Conservation (phyloP, 1,140 invertebrate species). For the Drosophila jambulina region DNA sequence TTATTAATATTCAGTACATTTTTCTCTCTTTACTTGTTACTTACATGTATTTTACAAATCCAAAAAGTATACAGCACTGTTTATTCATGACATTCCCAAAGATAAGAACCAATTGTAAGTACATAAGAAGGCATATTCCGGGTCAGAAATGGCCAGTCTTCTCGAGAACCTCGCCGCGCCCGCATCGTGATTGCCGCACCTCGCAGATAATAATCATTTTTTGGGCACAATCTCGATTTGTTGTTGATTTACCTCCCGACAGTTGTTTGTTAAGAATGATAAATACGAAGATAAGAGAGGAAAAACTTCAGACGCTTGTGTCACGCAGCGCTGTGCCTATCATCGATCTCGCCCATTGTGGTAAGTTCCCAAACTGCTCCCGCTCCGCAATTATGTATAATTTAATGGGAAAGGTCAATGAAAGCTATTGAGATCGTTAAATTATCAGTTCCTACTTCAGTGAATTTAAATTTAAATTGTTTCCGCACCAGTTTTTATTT, state of each 20-base stretch:
- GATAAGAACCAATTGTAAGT: not conserved
- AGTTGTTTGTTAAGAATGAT: slow-evolving; percentile 62
- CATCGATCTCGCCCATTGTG: slow-evolving; percentile 90
- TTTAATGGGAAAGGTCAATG: not conserved
- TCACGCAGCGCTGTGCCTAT: slow-evolving; percentile 90
- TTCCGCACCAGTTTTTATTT: not conserved
- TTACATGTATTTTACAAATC: not conserved
- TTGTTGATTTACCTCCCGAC: slow-evolving; percentile 20
- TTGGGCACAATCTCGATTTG: slow-evolving; percentile 6
- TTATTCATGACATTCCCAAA: not conserved
- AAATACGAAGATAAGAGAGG: slow-evolving; percentile 59
- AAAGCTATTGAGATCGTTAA: not conserved
- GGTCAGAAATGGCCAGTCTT: slow-evolving; percentile 43
- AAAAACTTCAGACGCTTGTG: slow-evolving; percentile 87
- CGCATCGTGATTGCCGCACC: slow-evolving; percentile 24
- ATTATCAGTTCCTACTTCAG: not conserved
- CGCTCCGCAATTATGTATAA: not conserved
- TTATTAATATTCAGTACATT: not conserved
- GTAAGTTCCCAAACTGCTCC: slow-evolving; percentile 85
- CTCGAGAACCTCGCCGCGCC: slow-evolving; percentile 34
- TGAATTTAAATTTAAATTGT: not conserved
- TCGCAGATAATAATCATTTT: slow-evolving; percentile 1
- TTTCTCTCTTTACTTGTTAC: not conserved
- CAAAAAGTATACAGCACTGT: slow-evolving; percentile 5
- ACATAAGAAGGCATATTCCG: slow-evolving; percentile 14